Base-by-base conservation (phyloP, 2,797 vertebrate genomes). In the Danio jaintianensis region DNA sequence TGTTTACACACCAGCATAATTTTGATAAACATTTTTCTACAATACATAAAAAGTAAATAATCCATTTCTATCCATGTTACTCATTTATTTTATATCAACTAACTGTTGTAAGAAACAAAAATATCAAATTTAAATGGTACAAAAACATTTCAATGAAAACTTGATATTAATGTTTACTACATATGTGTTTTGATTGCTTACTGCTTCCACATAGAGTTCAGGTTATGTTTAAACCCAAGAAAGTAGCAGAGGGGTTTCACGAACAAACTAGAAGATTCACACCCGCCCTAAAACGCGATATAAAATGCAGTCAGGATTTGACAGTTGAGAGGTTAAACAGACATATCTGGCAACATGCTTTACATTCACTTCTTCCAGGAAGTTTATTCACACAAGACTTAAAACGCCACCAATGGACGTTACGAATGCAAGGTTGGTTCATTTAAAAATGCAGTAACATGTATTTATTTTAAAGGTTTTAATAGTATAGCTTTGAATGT, bases 301-400 rank as follows among this genome's bases (percentile, higher is more conserved):
- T 29, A 29, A 50, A 38, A 22, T 64, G 36, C 15, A 9, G 36
- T 20, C 9, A 69, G 36, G 18, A 5, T 16, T 16, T 29, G 12
- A 3, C 15, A 69, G 9, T 7, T 18, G 4, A 43, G 61, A 55
- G 11, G 38, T 53, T 55, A 11, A 16, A 22, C 13, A 6, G 43
- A 8, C 52, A 3, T 18, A 79, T 79, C 77, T 79, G 77, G 77
- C 77, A 79, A 79, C 77, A 64, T 29, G 42, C 4, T 0, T 63
- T 13, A 15, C 75, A 63, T 15, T 71, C 36, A 1, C 66, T 61
- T 70, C 18, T 62, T 29, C 6, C 67, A 79, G 78, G 78, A 80
- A 80, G 69, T 72, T 64, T 61, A 40, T 50, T 22, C 22, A 48
- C 22, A 29, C 48, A 18, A 53, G 12, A 55, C 78, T 18, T 18